Base-by-base conservation (phyloP, 1,140 invertebrate genomes). In the Drosophila asahinai region DNA sequence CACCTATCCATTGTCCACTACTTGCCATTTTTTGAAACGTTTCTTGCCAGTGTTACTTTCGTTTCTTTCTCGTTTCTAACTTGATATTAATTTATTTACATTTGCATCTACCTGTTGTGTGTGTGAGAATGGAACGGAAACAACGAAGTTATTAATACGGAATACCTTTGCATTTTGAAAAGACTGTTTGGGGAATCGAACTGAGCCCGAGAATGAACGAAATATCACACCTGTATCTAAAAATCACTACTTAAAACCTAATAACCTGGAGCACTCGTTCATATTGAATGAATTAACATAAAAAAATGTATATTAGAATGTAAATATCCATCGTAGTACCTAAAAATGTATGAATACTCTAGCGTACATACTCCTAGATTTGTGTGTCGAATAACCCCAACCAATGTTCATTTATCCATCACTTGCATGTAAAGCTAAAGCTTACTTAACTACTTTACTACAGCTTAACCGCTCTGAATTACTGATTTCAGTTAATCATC, bases 401-500 rank as follows among this genome's bases (percentile, higher is more conserved):
- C n/a, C 25, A 45, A 14, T 40, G 33, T 40, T 55, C 33, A 38
- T 72, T 25, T 42, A 30, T 59, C 14, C 19, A 49, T 65, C 40
- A 52, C 30, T 45, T 65, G 57, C 64, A 55, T 68, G 52, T 47
- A 71, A 30, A 30, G 33, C 45, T 43, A 60, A 40, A 17, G 66
- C 67, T 73, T 76, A 43, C 51, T 63, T 79, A 62, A 67, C 59
- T 72, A 68, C 61, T 67, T 67, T 75, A 58, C 42, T 62, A 74
- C 66, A 71, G 54, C 64, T 45, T 47, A 64, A 68, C 30, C 17
- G 55, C 40, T 61, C 55, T 68, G 33, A 61, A 67, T 80, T 74
- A 63, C 71, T 55, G 78, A 72, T 89, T 86, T 80, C 81, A 90
- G 86, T 90, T 90, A 40, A 80, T 68, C 80, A 86, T 90, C 76